A percentile compares a stretch with the other conserved stretches of the same genome.
Evolutionary conservation across 2,113 vertebrate genomes (phyloP).

Genomic region (Atractosteus spatula): DNA sequence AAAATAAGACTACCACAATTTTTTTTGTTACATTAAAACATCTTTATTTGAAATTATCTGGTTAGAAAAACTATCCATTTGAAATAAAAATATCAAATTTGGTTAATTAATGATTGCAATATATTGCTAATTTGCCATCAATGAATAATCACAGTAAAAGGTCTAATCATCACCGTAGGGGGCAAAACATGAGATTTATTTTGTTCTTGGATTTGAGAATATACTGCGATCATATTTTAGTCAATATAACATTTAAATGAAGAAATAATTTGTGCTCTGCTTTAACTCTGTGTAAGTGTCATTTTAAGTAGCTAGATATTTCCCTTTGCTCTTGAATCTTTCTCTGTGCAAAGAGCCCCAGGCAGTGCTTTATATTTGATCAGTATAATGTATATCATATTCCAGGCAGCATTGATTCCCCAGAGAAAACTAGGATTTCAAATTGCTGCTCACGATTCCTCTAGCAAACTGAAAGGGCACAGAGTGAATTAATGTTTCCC

Average conservation of each 20-base stretch:
- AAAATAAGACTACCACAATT: no score
- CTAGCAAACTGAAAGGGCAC: slow-evolving; percentile 55
- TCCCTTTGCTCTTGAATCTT: slow-evolving; percentile 72
- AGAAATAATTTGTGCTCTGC: slow-evolving; percentile 63
- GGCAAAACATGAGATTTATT: background rate
- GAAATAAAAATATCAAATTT: no score
- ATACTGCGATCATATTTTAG: background rate
- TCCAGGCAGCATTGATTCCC: slow-evolving; percentile 63
- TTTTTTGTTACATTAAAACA: no score
- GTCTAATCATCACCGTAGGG: background rate
- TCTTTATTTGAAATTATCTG: no score
- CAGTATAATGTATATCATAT: slow-evolving; percentile 72
- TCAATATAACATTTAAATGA: slow-evolving; percentile 49
- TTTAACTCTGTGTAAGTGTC: slow-evolving; percentile 61
- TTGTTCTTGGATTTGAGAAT: background rate
- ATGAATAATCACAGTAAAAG: no score
- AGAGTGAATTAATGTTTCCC: slow-evolving; percentile 66
- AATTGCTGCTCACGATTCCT: slow-evolving; percentile 65
- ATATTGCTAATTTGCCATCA: no score
- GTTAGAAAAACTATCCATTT: no score
- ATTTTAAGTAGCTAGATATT: slow-evolving; percentile 68
- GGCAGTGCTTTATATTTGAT: slow-evolving; percentile 72
- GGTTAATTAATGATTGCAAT: no score
- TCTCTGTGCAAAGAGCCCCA: slow-evolving; percentile 61
- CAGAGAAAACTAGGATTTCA: slow-evolving; percentile 65